phyloP scores from a whole-genome alignment of 1,140 invertebrate species.

The Pachypeltis micranthus region DNA sequence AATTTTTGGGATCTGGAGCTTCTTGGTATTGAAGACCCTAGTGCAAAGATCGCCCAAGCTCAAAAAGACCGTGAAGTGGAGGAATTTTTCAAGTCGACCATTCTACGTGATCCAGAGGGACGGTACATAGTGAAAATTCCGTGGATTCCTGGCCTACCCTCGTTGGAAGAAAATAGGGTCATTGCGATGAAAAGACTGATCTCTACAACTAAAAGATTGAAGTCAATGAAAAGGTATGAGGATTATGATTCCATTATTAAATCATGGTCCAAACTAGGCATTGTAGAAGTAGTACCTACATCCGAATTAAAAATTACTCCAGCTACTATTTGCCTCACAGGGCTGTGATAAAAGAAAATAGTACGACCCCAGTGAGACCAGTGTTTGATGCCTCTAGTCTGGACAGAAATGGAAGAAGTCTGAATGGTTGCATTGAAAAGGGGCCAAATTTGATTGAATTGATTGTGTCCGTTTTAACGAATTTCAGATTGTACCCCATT shows the following conservation, averaged over 20 bases:
- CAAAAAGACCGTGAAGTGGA: neutral
- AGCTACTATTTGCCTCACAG: constrained; percentile 12
- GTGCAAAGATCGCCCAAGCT: neutral
- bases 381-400: neutral
- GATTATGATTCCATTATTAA: neutral
- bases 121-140: constrained; percentile 4
- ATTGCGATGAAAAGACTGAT: too few species aligned
- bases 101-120: neutral
- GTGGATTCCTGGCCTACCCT: too few species aligned
- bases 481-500: too few species aligned
- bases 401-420: too few species aligned
- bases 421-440: constrained; percentile 10
- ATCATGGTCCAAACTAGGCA: neutral
- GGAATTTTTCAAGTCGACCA: neutral
- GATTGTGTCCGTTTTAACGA: too few species aligned
- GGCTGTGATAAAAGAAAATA: constrained; percentile 1
- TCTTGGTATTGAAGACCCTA: constrained; percentile 4
- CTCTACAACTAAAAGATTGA: too few species aligned
- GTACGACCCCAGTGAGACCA: neutral
- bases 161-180: neutral
- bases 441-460: constrained; percentile 10
- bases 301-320: neutral
- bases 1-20: constrained; percentile 8
- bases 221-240: neutral
- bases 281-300: too few species aligned